Evolutionary conservation across 2,113 vertebrate genomes (phyloP), one percentile per base, ranked within the genome.

Genomic region (Charadrius vociferus): DNA sequence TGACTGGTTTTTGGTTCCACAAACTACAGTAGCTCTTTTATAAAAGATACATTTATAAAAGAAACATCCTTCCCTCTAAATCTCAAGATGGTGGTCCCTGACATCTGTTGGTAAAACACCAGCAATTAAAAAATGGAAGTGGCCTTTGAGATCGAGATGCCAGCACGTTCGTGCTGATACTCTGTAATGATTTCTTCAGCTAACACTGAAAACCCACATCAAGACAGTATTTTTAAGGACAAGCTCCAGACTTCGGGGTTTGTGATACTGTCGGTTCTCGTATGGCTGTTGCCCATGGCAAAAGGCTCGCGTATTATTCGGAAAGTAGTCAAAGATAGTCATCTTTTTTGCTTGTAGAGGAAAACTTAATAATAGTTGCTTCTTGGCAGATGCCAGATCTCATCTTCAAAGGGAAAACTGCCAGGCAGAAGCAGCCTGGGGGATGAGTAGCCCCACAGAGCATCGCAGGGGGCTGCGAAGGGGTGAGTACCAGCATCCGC

Each of bases 101-200:
- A 45, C 58, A 68, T 62, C 47, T 79, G 61, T 26, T 4, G 20
- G 13, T 74, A 36, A 74, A 93, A 81, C 41, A 58, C 22, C 67
- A 71, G 84, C 81, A 70, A 6, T 73, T 91, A 73, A 68, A 80
- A 77, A 72, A 58, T 34, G 45, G 32, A 87, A 75, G 43, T 22
- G 32, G 27, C 26, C 20, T 87, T 88, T 85, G 58, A 70, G 55
- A 88, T 55, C 22, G 19, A 14, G 58, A 62, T 73, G 53, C 62
- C 41, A 66, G 36, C 29, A 12, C 14, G 6, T 62, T 61, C 0
- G 0, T 67, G 47, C 52, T 0, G 2, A 12, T 59, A 47, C 34
- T 66, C 45, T 27, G 18, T 19, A 18, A 32, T n/a, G 50, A 45
- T 45, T 66, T 23, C 63, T 34, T 43, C 41, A 23, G 34, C 56